Evolutionary conservation across 2,888 invertebrate genomes (phyloP).

Genomic region (Corbicula japonica): DNA sequence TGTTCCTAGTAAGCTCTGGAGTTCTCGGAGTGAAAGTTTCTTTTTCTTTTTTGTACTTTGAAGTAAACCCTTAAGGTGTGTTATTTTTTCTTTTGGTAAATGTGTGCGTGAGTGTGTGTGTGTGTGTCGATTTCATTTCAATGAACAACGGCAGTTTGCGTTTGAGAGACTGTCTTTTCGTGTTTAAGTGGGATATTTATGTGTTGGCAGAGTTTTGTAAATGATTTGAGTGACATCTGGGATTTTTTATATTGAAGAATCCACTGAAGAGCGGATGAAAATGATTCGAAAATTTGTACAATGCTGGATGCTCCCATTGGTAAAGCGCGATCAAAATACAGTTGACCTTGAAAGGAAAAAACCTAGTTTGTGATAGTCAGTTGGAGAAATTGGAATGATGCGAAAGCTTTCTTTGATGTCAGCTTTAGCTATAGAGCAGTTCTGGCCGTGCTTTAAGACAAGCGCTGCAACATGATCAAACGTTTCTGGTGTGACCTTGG

Average conservation of each 20-base stretch:
- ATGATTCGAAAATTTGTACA: slow-evolving; percentile 48
- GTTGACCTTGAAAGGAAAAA: slow-evolving; percentile 31
- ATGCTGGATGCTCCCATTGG: slow-evolving; percentile 52
- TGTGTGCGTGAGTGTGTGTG: slow-evolving; percentile 10
- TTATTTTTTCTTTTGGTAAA: slow-evolving; percentile 32
- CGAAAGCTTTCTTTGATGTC: slow-evolving; percentile 60
- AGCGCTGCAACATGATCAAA: slow-evolving; percentile 48
- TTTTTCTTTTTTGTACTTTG: not conserved
- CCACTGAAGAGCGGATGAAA: slow-evolving; percentile 51
- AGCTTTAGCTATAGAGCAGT: slow-evolving; percentile 45
- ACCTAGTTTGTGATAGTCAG: slow-evolving; percentile 53
- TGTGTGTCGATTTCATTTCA: slow-evolving; percentile 27
- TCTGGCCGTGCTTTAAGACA: slow-evolving; percentile 28
- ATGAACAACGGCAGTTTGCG: slow-evolving; percentile 22
- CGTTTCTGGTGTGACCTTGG: slow-evolving; percentile 35
- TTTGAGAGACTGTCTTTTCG: slow-evolving; percentile 23
- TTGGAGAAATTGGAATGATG: slow-evolving; percentile 50
- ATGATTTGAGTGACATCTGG: not conserved
- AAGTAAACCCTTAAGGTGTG: not conserved
- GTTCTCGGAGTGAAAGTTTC: slow-evolving; percentile 14
- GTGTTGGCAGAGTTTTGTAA: not conserved
- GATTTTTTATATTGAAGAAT: slow-evolving; percentile 37
- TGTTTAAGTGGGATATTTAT: slow-evolving; percentile 35
- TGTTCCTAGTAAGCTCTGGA: slow-evolving; percentile 36
- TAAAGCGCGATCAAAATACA: slow-evolving; percentile 42